Base-by-base conservation (phyloP, 23 tunicate species). In the Corella eumyota region DNA sequence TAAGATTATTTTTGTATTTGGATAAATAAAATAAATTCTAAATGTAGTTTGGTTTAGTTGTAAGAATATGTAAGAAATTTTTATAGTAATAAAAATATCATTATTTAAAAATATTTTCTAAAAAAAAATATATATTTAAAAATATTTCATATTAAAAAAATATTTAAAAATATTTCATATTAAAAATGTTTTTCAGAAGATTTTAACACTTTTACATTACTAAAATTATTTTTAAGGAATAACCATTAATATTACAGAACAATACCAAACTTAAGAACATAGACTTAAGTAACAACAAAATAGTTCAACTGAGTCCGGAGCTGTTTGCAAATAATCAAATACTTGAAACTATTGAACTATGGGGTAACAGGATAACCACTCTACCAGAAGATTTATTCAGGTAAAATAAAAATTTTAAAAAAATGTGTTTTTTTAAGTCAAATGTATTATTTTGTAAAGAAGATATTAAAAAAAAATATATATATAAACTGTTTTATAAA, bases 341-440 rank as follows among this genome's bases (percentile, higher is more conserved):
- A 17, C 76, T 85, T 13, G 50, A 28, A 32, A 36, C 28, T 24
- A 52, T 77, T 30, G 50, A 64, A 32, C 25, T 85, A 67, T 85
- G 95, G 95, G 52, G 47, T 0, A 85, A 85, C 45, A 34, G 58
- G 50, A 30, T 85, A 28, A 30, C 63, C 55, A 23, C 60, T 3
- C 67, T 85, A 32, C 78, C 95, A 49, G 85, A 76, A 36, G 95
- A 76, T 33, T 20, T 85, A 29, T 76, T 85, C 50, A 70, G 79
- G 95, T 85, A 28, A 25, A 25, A 34, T 6, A 6, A 25, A 25
- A 50, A 7, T 6, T n/a, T 51, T 51, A 51, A 19, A 11, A 51
- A 51, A 19, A 9, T 40, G 48, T 40, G 11, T 40, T 40, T 40
- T 40, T 40, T 40, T 15, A 40, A n/a, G n/a, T n/a, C n/a, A n/a